These are phyloP conservation scores for Smittia aterrima DNA, from an alignment of 2,888 invertebrate genomes.

Conservation along the genomic window DNA sequence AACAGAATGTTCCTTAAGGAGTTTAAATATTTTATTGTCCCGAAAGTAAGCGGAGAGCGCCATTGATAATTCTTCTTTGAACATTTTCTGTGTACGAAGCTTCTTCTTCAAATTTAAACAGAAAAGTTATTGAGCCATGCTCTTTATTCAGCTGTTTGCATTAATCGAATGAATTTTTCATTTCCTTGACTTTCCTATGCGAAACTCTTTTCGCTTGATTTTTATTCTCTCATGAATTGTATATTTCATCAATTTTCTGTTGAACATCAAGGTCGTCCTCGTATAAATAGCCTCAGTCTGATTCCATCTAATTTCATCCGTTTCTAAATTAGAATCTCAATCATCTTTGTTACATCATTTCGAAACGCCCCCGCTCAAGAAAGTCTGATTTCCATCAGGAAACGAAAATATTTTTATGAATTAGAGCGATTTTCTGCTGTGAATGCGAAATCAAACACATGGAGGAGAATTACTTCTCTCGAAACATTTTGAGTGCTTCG, in stretches of 20 bases:
- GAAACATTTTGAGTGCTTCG: background rate
- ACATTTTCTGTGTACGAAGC: background rate
- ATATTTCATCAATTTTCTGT: background rate
- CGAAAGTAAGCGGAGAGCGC: too few species aligned
- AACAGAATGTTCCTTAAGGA: background rate
- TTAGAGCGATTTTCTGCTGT: background rate
- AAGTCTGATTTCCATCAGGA: background rate
- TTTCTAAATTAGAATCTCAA: too few species aligned
- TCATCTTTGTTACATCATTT: too few species aligned
- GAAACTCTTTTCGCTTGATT: background rate
- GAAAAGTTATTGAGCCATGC: background rate
- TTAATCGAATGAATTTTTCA: background rate
- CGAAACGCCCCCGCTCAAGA: background rate
- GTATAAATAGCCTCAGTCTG: too few species aligned
- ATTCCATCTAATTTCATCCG: too few species aligned
- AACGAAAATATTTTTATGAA: background rate
- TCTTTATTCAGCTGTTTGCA: background rate
- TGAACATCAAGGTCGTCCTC: too few species aligned
- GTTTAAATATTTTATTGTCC: background rate
- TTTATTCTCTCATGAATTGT: too few species aligned
- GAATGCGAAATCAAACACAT: slow-evolving; percentile 3
- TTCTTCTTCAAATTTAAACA: background rate
- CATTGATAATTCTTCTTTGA: background rate
- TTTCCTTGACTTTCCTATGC: background rate
- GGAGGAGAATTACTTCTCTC: background rate